Base-by-base conservation (phyloP, 2,113 vertebrate species). In the Macquaria ambigua region DNA sequence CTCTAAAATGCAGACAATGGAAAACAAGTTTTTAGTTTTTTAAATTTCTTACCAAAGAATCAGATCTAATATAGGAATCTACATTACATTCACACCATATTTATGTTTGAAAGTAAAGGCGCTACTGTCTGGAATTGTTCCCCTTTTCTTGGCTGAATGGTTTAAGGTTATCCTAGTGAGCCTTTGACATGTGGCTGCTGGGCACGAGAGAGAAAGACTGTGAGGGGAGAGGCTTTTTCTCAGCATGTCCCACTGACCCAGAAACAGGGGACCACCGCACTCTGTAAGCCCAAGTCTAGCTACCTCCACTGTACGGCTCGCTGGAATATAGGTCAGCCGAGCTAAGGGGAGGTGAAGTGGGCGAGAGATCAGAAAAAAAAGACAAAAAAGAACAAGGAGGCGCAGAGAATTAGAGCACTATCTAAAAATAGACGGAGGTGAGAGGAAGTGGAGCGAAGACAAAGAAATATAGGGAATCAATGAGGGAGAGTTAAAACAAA, bases 221-320 rank as follows among this genome's bases (percentile, higher is more conserved):
- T 25, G 31, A 81, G 63, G 82, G 61, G 53, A 85, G 69, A 90
- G 66, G 82, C 73, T 67, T 82, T 88, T 82, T 90, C 83, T 66
- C 74, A 39, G 56, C 37, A 10, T 93, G 95, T 88, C 94, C 94
- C 89, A 96, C 93, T 96, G 94, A 96, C 95, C 95, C 92, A 96
- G 91, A 95, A 96, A 96, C 83, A 9, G 61, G 41, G 88, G 88
- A 69, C 84, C 64, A 74, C 81, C 28, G 48, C 66, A 53, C 73
- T 90, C 85, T 52, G 76, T 89, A 92, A 92, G 93, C 87, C 89
- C 87, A 18, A 84, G 82, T 78, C 83, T 66, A 16, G 76, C 87
- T 82, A 76, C 81, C 83, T 81, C 74, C 77, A 76, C 83, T 75
- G 83, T 78, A 77, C 63, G 68, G 77, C 85, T 81, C 37, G 41